These are phyloP conservation scores for Periplaneta americana DNA, from an alignment of 1,140 invertebrate species.

Conservation along the genomic window DNA sequence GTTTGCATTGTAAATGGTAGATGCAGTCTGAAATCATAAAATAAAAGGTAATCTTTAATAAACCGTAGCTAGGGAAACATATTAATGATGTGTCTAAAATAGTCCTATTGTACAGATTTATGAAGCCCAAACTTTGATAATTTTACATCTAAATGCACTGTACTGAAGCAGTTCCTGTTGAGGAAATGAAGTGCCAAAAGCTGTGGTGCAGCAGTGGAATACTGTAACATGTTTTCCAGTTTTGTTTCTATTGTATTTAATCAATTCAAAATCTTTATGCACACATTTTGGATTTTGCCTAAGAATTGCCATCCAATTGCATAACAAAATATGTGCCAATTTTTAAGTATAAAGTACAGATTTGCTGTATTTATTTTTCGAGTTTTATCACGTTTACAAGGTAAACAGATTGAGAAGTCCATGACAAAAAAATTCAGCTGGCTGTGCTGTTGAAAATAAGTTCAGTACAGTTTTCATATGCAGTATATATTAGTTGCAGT, in stretches of 20 bases:
- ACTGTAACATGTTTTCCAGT: neutral
- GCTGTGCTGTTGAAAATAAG: slow-evolving; percentile 5
- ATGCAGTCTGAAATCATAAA: neutral
- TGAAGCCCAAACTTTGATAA: neutral
- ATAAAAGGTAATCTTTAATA: neutral
- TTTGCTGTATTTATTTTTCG: slow-evolving; percentile 17
- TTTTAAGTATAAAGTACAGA: slow-evolving; percentile 11
- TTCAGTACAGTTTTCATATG: slow-evolving; percentile 6
- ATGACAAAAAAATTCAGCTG: neutral
- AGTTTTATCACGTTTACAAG: slow-evolving; percentile 7
- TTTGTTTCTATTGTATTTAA: neutral
- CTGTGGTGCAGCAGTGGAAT: neutral
- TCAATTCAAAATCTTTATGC: neutral
- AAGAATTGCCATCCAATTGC: slow-evolving; percentile 4
- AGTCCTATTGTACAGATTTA: neutral
- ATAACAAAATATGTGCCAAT: slow-evolving; percentile 11
- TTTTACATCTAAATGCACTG: neutral
- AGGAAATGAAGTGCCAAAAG: neutral
- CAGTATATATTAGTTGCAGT: neutral
- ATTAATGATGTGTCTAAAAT: neutral
- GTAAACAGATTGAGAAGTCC: slow-evolving; percentile 2
- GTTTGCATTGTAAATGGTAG: neutral
- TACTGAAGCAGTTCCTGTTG: neutral
- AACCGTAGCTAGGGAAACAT: neutral
- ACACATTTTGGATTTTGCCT: neutral